phyloP scores from a whole-genome alignment of 2,888 invertebrate species.

The Pachycephus smyrnensis region DNA sequence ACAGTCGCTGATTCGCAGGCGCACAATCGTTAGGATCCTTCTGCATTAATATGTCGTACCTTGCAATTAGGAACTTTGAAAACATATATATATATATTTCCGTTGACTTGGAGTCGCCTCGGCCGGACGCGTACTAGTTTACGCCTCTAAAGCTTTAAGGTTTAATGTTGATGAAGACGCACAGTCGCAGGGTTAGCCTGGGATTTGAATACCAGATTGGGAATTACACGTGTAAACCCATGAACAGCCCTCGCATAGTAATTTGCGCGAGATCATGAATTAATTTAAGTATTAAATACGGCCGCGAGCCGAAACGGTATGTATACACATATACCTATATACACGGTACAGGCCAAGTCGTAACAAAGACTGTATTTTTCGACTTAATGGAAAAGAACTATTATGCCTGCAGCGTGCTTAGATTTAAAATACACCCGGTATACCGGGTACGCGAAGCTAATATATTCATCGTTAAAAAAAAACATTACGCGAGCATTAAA shows the following conservation, averaged over 20 bases:
- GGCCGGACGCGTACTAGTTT: not conserved
- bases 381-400: not conserved
- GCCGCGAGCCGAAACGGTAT: not conserved
- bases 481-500: not conserved
- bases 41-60: not conserved
- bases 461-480: not conserved
- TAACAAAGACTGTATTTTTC: not conserved
- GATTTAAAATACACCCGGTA: not conserved
- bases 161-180: constrained; percentile 26
- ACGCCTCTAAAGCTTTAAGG: constrained; percentile 11
- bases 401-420: not conserved
- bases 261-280: constrained; percentile 25
- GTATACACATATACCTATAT: not conserved
- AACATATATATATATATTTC: not conserved
- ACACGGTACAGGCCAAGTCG: not conserved
- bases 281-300: constrained; percentile 22
- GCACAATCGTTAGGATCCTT: not conserved
- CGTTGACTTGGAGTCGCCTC: not conserved
- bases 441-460: not conserved
- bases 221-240: constrained; percentile 28
- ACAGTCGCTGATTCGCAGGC: not conserved
- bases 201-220: constrained; percentile 28
- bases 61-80: not conserved
- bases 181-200: constrained; percentile 23
- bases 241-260: constrained; percentile 26